A percentile compares a stretch with the other conserved stretches of the same genome.
Conservation (phyloP, 2,797 vertebrate genomes). For the Numenius phaeopus region DNA sequence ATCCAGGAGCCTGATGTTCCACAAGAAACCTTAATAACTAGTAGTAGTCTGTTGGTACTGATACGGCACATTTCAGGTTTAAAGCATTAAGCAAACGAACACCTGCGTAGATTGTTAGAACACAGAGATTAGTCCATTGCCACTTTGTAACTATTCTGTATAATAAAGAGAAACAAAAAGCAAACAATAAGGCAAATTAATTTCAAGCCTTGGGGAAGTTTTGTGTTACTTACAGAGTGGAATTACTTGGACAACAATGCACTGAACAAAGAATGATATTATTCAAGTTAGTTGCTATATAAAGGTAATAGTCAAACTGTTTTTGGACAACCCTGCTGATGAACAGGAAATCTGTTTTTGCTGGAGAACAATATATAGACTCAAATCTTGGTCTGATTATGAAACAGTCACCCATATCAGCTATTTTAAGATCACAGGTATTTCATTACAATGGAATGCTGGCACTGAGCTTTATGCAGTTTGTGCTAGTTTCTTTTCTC, state of each 20-base stretch:
- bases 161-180: conserved; percentile 39
- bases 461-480: conserved; percentile 6
- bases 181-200: conserved; percentile 18
- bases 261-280: not conserved
- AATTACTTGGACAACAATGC: not conserved
- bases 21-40: conserved; percentile 28
- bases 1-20: conserved; percentile 8
- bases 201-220: not conserved
- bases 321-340: not conserved
- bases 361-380: not conserved
- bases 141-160: not conserved
- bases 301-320: not conserved
- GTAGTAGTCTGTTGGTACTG: not conserved
- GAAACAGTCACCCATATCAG: not conserved
- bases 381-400: conserved; percentile 20
- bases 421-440: conserved; percentile 55
- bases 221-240: conserved; percentile 4
- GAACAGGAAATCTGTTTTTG: not conserved
- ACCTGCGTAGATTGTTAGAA: not conserved
- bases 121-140: not conserved
- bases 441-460: conserved; percentile 11
- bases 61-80: not conserved
- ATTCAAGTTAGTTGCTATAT: not conserved
- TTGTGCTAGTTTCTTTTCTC: conserved; percentile 44
- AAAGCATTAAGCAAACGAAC: not conserved